Base-by-base conservation (phyloP, 2,113 vertebrate genomes). In the Lipotes vexillifer region DNA sequence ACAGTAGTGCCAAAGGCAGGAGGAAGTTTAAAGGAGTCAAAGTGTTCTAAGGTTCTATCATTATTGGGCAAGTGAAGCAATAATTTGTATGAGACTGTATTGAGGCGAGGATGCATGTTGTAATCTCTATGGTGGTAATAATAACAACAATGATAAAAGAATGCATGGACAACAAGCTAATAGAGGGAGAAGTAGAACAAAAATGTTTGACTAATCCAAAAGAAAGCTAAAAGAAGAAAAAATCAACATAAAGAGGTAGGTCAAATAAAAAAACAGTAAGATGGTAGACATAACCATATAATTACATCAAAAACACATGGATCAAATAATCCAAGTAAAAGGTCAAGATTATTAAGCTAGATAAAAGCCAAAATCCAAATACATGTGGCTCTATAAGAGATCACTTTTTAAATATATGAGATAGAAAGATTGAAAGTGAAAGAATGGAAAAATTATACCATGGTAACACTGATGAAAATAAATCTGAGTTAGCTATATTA, bases 251-350 rank as follows among this genome's bases (percentile, higher is more conserved):
- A 93, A 85, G 2, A 72, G 31, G 46, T 57, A 94, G 21, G 14
- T 38, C 29, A 96, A 93, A 80, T 71, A 85, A 17, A 63, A 88
- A 86, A 46, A 18, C 52, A 88, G 15, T 21, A 57, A 82, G 25
- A 69, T 38, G 6, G 44, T 59, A 86, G 59, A n/a, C 57, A 33
- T 23, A 93, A 88, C 29, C 49, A 33, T 72, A 31, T 33, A 72
- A 72, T 75, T 77, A 66, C 8, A 90, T 84, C 78, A 96, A 80
- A 92, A 88, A 93, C 72, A 52, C 94, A 81, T 59, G 65, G 15
- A 55, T 71, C 57, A 95, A 93, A 69, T 80, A 90, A 6, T 81
- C 21, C 20, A 90, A 91, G 72, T 85, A 68, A 80, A 90, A 88
- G 65, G 61, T 21, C 10, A 63, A 90, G 82, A 88, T 80, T 21